Evolutionary conservation across 2,888 invertebrate genomes (phyloP), one percentile per base, ranked within the genome.

Genomic region (Sylvicola cinctus): DNA sequence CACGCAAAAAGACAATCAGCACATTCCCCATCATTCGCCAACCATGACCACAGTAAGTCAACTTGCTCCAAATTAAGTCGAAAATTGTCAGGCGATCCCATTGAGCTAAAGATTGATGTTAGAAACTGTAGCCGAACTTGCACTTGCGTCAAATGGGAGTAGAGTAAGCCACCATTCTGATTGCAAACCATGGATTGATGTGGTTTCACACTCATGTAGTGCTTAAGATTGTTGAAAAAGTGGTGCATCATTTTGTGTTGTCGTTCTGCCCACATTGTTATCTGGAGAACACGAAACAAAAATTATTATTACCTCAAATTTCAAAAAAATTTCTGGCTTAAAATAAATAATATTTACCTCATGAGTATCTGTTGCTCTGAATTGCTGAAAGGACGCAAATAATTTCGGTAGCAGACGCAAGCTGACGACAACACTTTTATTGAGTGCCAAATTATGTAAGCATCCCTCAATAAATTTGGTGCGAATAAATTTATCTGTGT

Each of bases 381-480:
- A 74, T 51, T 85, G 84, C 59, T 85, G 81, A 58, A 88, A 88
- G 11, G 90, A 91, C 3, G 81, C 81, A 46, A 93, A 72, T 31
- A 93, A 56, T 54, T 91, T 91, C 11, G 91, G 90, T 39, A 93
- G 55, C 36, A 93, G 60, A 35, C 90, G 68, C 41, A 93, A 60
- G 3, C 90, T 88, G 2, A 91, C 79, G 7, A 90, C 80, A 15
- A 90, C 87, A 42, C 90, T 88, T 69, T 72, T 73, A 57, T 90
- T 85, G 43, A 74, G 74, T 11, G 84, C 77, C 40, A 91, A 64
- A 58, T 91, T 91, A 46, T 85, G 79, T 31, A 91, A 63, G 48
- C 90, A 90, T 7, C 90, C 91, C 55, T 91, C 90, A 42, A 93
- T 90, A 49, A 93, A 93, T 58, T 90, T 88, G 60, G 87, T 85